These are phyloP conservation scores for Neelides sp. DNA, from an alignment of 1,140 invertebrate species.

Conservation along the genomic window DNA sequence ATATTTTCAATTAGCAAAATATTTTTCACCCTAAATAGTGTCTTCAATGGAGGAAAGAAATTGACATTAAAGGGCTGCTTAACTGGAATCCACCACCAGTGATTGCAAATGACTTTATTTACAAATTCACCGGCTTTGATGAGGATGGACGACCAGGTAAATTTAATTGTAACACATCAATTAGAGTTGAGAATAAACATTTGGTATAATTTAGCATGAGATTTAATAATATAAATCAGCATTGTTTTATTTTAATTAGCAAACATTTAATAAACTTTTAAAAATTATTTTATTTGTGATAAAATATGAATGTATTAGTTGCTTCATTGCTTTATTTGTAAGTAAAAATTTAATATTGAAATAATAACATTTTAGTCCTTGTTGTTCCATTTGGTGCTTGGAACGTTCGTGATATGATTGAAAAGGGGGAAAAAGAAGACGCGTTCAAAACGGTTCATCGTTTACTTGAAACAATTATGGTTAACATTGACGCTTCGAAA, in stretches of 20 bases:
- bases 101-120: slow-evolving; percentile 56
- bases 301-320: too few relatives aligned
- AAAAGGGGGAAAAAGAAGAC: slow-evolving; percentile 12
- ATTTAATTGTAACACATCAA: neutral
- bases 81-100: slow-evolving; percentile 59
- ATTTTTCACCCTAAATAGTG: too few relatives aligned
- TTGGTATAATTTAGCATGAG: neutral
- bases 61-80: slow-evolving; percentile 48
- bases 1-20: too few relatives aligned
- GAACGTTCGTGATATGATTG: slow-evolving; percentile 14
- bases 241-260: too few relatives aligned
- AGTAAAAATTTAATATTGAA: too few relatives aligned
- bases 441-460: slow-evolving; percentile 6
- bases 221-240: neutral
- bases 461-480: slow-evolving; percentile 11
- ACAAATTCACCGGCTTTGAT: slow-evolving; percentile 62
- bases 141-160: slow-evolving; percentile 61
- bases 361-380: slow-evolving; percentile 9
- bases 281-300: too few relatives aligned
- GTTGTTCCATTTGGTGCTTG: slow-evolving; percentile 16
- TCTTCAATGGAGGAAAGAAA: slow-evolving; percentile 60
- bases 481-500: slow-evolving; percentile 2
- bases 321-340: too few relatives aligned
- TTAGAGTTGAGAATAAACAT: neutral
- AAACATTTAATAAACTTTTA: too few relatives aligned